Conservation (phyloP, 1,140 invertebrate genomes). For the Zaprionus taronus region DNA sequence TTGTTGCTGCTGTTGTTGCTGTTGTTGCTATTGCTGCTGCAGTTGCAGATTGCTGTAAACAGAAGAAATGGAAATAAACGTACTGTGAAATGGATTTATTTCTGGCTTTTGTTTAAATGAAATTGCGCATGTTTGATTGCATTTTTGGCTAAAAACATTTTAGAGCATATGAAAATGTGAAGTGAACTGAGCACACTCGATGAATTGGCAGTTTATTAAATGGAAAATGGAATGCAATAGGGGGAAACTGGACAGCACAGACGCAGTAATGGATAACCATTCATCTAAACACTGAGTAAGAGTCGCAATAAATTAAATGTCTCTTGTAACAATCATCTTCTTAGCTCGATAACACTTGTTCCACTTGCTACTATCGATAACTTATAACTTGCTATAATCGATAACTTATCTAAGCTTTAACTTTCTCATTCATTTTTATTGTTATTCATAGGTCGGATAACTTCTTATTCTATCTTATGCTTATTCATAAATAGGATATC, state of each 20-base stretch:
- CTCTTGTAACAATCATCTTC: too few species aligned
- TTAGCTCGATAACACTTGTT: background rate
- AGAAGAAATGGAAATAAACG: slow-evolving; percentile 33
- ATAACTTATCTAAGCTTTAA: background rate
- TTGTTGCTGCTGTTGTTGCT: slow-evolving; percentile 5
- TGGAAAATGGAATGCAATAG: background rate
- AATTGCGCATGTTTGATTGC: slow-evolving; percentile 30
- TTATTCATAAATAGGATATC: background rate
- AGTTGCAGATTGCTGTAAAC: slow-evolving; percentile 45
- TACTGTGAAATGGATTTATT: slow-evolving; percentile 42
- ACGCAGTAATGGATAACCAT: background rate
- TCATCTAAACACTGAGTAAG: background rate
- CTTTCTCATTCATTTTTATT: too few species aligned
- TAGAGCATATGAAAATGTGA: slow-evolving; percentile 2
- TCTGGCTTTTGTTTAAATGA: slow-evolving; percentile 41
- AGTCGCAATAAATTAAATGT: too few species aligned
- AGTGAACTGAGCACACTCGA: background rate
- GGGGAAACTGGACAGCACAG: background rate
- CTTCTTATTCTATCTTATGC: background rate
- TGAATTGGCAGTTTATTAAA: background rate
- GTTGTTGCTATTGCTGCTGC: slow-evolving; percentile 9
- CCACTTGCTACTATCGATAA: too few species aligned
- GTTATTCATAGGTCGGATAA: background rate
- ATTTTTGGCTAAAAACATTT: background rate
- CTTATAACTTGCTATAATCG: background rate